These are phyloP conservation scores for Liopterus haemorrhoidalis DNA, from an alignment of 2,888 invertebrate genomes.

Conservation along the genomic window DNA sequence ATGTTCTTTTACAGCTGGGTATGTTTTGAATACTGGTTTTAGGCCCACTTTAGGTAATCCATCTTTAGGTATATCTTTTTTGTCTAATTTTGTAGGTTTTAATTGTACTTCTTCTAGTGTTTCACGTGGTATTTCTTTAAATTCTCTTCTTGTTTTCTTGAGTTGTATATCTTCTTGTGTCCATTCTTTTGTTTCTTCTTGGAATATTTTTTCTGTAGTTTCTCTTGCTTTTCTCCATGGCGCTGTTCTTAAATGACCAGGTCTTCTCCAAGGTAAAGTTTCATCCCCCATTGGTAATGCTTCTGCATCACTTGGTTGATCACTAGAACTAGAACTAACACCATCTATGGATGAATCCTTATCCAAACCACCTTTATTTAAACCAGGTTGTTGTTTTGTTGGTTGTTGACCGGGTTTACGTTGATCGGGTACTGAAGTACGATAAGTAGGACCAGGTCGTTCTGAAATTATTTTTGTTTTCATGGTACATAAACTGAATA, in stretches of 20 bases:
- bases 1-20: slow-evolving; percentile 28
- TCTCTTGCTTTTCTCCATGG: slow-evolving; percentile 36
- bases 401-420: slow-evolving; percentile 37
- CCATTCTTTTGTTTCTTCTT: slow-evolving; percentile 48
- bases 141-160: slow-evolving; percentile 46
- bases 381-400: slow-evolving; percentile 35
- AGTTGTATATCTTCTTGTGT: slow-evolving; percentile 59
- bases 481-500: no score
- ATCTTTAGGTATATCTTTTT: slow-evolving; percentile 39
- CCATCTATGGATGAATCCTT: slow-evolving; percentile 36
- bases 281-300: slow-evolving; percentile 51
- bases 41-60: slow-evolving; percentile 33
- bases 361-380: slow-evolving; percentile 43
- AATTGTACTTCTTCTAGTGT: slow-evolving; percentile 48
- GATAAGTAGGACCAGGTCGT: slow-evolving; percentile 48
- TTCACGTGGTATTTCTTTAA: slow-evolving; percentile 44
- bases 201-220: slow-evolving; percentile 45
- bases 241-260: slow-evolving; percentile 8
- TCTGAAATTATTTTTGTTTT: slow-evolving; percentile 44
- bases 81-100: slow-evolving; percentile 51
- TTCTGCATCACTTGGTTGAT: slow-evolving; percentile 43
- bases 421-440: slow-evolving; percentile 44
- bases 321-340: slow-evolving; percentile 36
- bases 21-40: slow-evolving; percentile 41
- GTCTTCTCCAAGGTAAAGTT: slow-evolving; percentile 50